Conservation (phyloP, 2,888 invertebrate genomes). For the Pristionchus entomophagus region DNA sequence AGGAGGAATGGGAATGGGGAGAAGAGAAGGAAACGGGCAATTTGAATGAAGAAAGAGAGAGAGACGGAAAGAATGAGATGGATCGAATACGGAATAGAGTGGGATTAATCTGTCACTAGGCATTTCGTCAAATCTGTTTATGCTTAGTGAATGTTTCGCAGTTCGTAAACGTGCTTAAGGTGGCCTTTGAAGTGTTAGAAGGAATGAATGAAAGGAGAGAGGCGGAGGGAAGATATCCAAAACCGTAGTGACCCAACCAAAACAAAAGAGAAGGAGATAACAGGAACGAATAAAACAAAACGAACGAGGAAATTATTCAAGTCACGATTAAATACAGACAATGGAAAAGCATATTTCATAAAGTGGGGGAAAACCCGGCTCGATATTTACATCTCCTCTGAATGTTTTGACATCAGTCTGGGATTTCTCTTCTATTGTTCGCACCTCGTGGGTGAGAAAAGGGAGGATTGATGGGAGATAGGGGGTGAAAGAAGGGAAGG, state of each 20-base stretch:
- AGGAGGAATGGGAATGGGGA: not conserved
- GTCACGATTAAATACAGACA: no score
- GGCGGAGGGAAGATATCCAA: slow-evolving; percentile 7
- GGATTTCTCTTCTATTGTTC: slow-evolving; percentile 13
- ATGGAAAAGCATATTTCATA: not conserved
- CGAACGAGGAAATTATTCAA: no score
- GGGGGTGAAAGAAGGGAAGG: slow-evolving; percentile 2
- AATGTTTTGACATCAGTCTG: slow-evolving; percentile 16
- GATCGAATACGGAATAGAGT: slow-evolving; percentile 10
- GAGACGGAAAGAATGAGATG: slow-evolving; percentile 37
- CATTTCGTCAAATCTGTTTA: not conserved
- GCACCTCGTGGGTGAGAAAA: slow-evolving; percentile 39
- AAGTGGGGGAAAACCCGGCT: no score
- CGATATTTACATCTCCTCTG: no score
- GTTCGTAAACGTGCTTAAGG: not conserved
- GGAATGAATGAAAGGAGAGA: not conserved
- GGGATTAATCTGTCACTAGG: not conserved
- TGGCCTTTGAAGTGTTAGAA: not conserved
- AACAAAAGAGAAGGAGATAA: no score
- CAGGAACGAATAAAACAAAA: no score
- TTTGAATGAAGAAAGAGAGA: not conserved
- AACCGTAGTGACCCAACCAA: not conserved
- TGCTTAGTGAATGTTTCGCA: no score
- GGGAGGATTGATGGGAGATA: slow-evolving; percentile 19
- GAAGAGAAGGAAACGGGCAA: slow-evolving; percentile 32